phyloP scores from a whole-genome alignment of 2,888 invertebrate genomes.

The Brenthis hecate region DNA sequence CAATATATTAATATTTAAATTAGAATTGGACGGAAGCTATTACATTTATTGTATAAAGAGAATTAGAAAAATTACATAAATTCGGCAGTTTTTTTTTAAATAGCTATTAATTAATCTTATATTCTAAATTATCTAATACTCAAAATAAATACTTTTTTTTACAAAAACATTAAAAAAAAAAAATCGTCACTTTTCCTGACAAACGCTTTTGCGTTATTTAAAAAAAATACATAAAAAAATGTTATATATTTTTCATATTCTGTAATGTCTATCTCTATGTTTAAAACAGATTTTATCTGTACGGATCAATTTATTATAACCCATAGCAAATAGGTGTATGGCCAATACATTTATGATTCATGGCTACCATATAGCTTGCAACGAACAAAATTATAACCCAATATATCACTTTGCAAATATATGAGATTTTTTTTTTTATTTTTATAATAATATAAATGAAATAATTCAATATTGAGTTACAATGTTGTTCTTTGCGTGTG shows the following conservation, averaged over 20 bases:
- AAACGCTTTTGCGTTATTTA: conserved; percentile 5
- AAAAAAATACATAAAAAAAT: background rate
- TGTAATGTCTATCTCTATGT: too few relatives aligned
- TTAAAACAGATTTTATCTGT: too few relatives aligned
- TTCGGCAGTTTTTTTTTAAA: conserved; percentile 34
- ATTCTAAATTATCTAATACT: conserved; percentile 20
- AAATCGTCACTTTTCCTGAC: background rate
- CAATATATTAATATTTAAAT: conserved; percentile 11
- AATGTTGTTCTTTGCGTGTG: too few relatives aligned
- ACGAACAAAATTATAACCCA: too few relatives aligned
- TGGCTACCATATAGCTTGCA: too few relatives aligned
- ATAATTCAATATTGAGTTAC: too few relatives aligned
- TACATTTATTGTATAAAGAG: conserved; percentile 3
- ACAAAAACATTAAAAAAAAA: conserved; percentile 27
- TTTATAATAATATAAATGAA: too few relatives aligned
- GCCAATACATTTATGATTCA: too few relatives aligned
- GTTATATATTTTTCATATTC: background rate
- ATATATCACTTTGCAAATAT: too few relatives aligned
- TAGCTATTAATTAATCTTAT: background rate
- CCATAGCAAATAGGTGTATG: too few relatives aligned
- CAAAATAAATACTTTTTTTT: conserved; percentile 36
- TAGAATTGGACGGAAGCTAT: conserved; percentile 28
- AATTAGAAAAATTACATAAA: conserved; percentile 16
- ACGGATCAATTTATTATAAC: too few relatives aligned
- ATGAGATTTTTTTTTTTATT: too few relatives aligned